phyloP scores from a whole-genome alignment of 2,113 vertebrate species.

The Pomatorhinus ruficollis region DNA sequence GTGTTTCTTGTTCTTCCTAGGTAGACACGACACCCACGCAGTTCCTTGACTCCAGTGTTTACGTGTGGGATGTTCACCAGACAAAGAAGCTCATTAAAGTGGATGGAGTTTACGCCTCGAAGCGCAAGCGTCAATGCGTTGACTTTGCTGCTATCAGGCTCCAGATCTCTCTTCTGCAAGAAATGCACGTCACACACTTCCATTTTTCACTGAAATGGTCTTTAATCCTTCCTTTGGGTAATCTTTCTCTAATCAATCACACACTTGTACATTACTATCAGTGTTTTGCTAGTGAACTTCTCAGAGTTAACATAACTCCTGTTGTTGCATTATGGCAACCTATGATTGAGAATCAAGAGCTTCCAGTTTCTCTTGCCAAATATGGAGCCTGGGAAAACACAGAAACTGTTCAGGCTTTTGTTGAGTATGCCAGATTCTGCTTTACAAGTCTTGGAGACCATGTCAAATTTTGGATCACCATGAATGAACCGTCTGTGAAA shows the following conservation, averaged over 20 bases:
- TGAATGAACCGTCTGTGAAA: constrained; percentile 87
- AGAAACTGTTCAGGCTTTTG: constrained; percentile 82
- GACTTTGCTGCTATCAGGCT: constrained; percentile 86
- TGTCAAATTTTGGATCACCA: constrained; percentile 93
- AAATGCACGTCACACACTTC: constrained; percentile 85
- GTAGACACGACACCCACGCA: constrained; percentile 88
- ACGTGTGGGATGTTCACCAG: constrained; percentile 89
- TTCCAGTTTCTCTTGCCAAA: constrained; percentile 79
- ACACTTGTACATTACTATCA: constrained; percentile 87
- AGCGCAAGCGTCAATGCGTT: constrained; percentile 78
- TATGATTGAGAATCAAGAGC: constrained; percentile 76
- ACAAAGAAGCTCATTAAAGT: constrained; percentile 84
- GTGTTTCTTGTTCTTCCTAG: constrained; percentile 59
- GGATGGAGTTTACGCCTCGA: constrained; percentile 71
- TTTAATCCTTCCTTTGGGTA: constrained; percentile 83
- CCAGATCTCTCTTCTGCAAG: constrained; percentile 83
- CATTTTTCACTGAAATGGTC: constrained; percentile 95
- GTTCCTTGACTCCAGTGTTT: constrained; percentile 88
- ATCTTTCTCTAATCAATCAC: constrained; percentile 79
- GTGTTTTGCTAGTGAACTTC: constrained; percentile 87
- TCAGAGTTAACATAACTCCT: constrained; percentile 85
- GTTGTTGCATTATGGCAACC: constrained; percentile 94
- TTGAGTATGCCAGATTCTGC: constrained; percentile 87
- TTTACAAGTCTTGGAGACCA: constrained; percentile 83
- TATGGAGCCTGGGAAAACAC: constrained; percentile 87